These are phyloP conservation scores for Protobothrops mucrosquamatus DNA, from an alignment of 2,113 vertebrate genomes.

Conservation along the genomic window DNA sequence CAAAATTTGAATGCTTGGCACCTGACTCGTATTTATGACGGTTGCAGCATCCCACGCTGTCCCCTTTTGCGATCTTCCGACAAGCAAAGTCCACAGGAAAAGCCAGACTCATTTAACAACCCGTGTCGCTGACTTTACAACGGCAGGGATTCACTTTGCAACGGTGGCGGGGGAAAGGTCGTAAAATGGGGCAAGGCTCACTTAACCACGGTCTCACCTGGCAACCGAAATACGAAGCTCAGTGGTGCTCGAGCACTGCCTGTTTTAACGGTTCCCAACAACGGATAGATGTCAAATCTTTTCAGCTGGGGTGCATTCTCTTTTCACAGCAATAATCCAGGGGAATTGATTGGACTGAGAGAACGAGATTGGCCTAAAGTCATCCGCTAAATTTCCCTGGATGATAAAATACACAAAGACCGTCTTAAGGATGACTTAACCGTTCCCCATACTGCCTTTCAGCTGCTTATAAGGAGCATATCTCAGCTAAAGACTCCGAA, in stretches of 20 bases:
- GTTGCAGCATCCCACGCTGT: rapidly evolving
- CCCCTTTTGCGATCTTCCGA: background rate
- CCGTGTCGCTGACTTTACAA: background rate
- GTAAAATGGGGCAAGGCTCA: background rate
- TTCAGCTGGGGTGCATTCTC: background rate
- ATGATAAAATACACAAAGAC: background rate
- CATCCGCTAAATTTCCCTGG: background rate
- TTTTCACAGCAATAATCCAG: background rate
- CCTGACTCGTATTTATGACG: background rate
- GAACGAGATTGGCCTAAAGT: background rate
- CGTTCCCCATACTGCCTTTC: background rate
- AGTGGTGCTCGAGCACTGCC: background rate
- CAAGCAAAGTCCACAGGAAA: background rate
- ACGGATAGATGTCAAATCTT: background rate
- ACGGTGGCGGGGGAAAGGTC: background rate
- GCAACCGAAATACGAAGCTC: background rate
- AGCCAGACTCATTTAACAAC: background rate
- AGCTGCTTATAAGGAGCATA: background rate
- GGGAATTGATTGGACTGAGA: background rate
- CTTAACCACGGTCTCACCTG: background rate
- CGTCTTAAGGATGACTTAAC: background rate
- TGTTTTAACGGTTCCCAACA: background rate
- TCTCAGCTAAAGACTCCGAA: background rate
- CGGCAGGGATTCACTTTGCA: background rate
- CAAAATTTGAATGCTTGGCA: background rate